Conservation (phyloP, 2,797 vertebrate species). For the Triplophysa bombifrons region DNA sequence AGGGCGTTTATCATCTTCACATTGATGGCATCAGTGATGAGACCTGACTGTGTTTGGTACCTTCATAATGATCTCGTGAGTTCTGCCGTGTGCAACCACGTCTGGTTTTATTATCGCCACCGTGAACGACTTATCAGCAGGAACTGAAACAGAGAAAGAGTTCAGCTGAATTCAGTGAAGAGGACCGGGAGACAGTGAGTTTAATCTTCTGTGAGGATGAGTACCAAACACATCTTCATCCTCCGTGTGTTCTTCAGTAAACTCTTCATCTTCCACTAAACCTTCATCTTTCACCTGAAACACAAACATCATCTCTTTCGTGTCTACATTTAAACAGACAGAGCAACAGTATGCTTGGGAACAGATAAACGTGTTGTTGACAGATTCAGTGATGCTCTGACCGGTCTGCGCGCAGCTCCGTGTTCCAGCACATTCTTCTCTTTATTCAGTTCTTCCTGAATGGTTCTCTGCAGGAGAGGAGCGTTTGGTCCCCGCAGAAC, state of each 20-base stretch:
- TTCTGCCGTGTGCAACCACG: conserved; percentile 84
- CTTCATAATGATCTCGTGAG: conserved; percentile 88
- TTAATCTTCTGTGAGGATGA: neutral
- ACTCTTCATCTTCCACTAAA: conserved; percentile 67
- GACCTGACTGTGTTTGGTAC: conserved; percentile 63
- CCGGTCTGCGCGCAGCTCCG: conserved; percentile 75
- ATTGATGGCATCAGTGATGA: neutral
- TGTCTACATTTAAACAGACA: neutral
- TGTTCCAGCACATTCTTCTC: conserved; percentile 80
- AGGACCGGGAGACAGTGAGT: neutral
- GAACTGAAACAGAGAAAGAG: conserved; percentile 66
- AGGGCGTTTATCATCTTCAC: neutral
- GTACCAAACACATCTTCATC: conserved; percentile 76
- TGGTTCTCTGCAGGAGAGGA: conserved; percentile 86
- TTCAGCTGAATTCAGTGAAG: neutral
- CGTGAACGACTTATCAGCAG: conserved; percentile 78
- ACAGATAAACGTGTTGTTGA: no score
- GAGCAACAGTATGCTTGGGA: neutral
- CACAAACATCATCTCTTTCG: neutral
- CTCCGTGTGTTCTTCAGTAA: conserved; percentile 58
- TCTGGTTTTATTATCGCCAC: conserved; percentile 90
- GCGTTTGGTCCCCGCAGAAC: conserved; percentile 85
- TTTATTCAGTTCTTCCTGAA: conserved; percentile 82
- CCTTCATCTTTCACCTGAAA: conserved; percentile 79
- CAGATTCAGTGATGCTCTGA: conserved; percentile 62